These are phyloP conservation scores for Subanguina moxae DNA, from an alignment of 1,140 invertebrate species.

Conservation along the genomic window DNA sequence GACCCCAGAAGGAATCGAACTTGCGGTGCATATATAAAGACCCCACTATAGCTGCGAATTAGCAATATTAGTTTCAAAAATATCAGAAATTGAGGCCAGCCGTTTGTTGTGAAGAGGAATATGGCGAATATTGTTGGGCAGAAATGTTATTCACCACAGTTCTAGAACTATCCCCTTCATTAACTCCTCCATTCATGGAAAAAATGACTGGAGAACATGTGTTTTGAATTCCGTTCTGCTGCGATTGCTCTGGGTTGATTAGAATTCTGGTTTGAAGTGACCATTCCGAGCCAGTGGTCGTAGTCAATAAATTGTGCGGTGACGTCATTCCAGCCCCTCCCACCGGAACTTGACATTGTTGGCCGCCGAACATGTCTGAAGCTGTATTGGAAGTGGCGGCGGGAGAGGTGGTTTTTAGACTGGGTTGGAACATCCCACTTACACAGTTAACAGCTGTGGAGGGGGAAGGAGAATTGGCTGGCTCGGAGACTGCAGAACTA, in stretches of 20 bases:
- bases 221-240: background rate
- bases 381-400: background rate
- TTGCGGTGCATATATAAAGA: too few relatives aligned
- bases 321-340: background rate
- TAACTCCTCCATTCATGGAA: background rate
- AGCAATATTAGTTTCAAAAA: background rate
- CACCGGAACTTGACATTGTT: background rate
- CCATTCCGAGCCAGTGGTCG: background rate
- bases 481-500: conserved; percentile 9
- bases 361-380: background rate
- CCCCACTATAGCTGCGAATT: too few relatives aligned
- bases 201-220: background rate
- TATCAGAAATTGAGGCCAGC: conserved; percentile 1
- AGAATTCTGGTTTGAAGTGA: background rate
- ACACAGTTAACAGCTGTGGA: background rate
- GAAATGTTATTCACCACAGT: too few relatives aligned
- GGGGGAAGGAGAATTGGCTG: background rate
- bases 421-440: background rate
- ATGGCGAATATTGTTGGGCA: background rate
- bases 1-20: too few relatives aligned
- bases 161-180: too few relatives aligned
- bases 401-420: background rate
- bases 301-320: background rate
- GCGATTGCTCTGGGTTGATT: background rate
- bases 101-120: background rate